These are phyloP conservation scores for Potamilus streckersoni DNA, from an alignment of 1,140 invertebrate species.

Conservation along the genomic window DNA sequence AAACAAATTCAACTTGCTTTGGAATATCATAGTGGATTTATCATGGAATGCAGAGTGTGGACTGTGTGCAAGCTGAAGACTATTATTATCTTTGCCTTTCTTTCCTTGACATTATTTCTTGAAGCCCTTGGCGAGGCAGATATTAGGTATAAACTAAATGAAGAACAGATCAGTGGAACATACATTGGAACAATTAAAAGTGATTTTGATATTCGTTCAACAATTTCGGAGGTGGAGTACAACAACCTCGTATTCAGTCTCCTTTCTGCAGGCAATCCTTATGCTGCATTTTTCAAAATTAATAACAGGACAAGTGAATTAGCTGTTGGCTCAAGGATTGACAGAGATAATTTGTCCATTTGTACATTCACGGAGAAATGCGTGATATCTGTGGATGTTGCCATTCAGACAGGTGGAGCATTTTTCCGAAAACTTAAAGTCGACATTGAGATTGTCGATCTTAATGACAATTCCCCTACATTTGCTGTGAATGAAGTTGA, in stretches of 20 bases:
- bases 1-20: too few relatives aligned
- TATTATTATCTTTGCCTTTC: too few relatives aligned
- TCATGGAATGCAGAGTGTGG: too few relatives aligned
- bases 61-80: too few relatives aligned
- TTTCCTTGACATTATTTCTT: too few relatives aligned
- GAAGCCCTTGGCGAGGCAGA: neutral
- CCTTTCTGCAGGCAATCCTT: conserved; percentile 28
- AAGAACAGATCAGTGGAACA: conserved; percentile 5
- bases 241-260: conserved; percentile 34
- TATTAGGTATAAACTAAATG: conserved; percentile 12
- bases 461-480: conserved; percentile 90
- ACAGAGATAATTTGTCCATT: conserved; percentile 34
- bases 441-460: conserved; percentile 80
- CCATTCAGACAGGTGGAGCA: conserved; percentile 40
- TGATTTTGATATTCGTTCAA: conserved; percentile 32
- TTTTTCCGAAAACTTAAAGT: conserved; percentile 70
- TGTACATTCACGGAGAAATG: conserved; percentile 37
- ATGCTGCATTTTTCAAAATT: conserved; percentile 34
- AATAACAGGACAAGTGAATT: conserved; percentile 35
- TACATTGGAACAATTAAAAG: conserved; percentile 46
- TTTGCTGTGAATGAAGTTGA: conserved; percentile 71
- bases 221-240: conserved; percentile 23
- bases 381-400: conserved; percentile 40
- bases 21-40: too few relatives aligned
- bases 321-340: conserved; percentile 30